Evolutionary conservation across 2,888 invertebrate species (phyloP).

Genomic region (Polymixis lichenea): DNA sequence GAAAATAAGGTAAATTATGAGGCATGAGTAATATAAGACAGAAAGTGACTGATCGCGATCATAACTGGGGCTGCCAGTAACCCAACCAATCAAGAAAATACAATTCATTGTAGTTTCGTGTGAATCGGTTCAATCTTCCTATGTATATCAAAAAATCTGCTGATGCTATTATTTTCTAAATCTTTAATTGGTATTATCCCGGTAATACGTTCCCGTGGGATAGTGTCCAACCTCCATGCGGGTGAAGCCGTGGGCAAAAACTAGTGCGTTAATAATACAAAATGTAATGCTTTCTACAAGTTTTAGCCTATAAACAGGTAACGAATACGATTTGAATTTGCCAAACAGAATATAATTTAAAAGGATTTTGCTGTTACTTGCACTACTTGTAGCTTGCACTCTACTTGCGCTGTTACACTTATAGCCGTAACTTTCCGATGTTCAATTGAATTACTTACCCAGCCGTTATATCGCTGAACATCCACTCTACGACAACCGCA

Average conservation of each 20-base stretch:
- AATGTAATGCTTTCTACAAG: too few species aligned
- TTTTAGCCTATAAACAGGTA: too few species aligned
- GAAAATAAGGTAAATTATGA: slow-evolving; percentile 33
- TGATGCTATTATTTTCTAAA: background rate
- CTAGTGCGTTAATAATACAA: too few species aligned
- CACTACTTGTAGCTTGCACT: too few species aligned
- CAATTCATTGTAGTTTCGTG: background rate
- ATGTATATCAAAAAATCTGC: background rate
- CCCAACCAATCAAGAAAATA: background rate
- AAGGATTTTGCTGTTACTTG: too few species aligned
- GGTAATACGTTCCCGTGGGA: too few species aligned
- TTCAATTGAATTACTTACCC: slow-evolving; percentile 63
- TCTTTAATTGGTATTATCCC: background rate
- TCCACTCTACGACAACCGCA: slow-evolving; percentile 74
- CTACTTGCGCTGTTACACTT: too few species aligned
- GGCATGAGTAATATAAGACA: background rate
- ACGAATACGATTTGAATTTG: too few species aligned
- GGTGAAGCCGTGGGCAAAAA: too few species aligned
- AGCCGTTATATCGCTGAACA: slow-evolving; percentile 71
- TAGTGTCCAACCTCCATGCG: too few species aligned
- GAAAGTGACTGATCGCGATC: background rate
- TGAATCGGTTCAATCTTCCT: background rate
- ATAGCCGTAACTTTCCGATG: background rate
- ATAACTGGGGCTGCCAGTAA: too few species aligned
- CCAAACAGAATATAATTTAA: too few species aligned